Percentiles rank a stretch among this genome's conserved stretches.
phyloP scores from a whole-genome alignment of 2,113 vertebrate genomes.

The Leptocoma aspasia region DNA sequence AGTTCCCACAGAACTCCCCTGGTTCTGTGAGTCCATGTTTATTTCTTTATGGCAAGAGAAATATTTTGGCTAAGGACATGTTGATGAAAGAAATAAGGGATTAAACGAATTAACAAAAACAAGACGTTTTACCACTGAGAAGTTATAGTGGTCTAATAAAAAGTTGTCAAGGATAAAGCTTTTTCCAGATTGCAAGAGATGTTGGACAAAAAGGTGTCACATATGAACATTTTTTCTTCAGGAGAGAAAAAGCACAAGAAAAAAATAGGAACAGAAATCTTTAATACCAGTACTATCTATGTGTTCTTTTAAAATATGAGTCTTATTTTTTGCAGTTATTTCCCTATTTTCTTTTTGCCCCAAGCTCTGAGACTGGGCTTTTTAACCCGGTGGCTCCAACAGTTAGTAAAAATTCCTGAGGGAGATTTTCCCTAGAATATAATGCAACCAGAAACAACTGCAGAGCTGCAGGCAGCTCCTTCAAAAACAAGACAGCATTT shows the following conservation, averaged over 20 bases:
- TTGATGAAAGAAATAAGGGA: not conserved
- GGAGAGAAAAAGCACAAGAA: not conserved
- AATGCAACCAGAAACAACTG: not conserved
- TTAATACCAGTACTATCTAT: not conserved
- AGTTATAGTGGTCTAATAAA: not conserved
- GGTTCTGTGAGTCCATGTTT: not conserved
- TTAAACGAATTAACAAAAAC: not conserved
- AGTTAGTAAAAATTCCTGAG: not conserved
- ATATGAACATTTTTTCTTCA: not conserved
- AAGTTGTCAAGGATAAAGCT: not conserved
- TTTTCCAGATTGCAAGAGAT: not conserved
- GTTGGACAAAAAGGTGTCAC: not conserved
- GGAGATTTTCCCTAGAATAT: not conserved
- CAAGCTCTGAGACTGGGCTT: not conserved
- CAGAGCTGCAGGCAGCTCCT: not conserved
- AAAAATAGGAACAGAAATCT: not conserved
- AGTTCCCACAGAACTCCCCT: too few relatives aligned
- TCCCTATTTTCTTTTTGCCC: rapidly evolving
- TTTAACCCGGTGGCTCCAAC: not conserved
- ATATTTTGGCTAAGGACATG: not conserved
- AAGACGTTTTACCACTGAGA: not conserved
- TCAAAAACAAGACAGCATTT: constrained; percentile 9
- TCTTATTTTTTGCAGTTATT: rapidly evolving
- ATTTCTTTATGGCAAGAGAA: not conserved
- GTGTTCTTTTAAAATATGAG: not conserved